Evolutionary conservation across 2,888 invertebrate species (phyloP), one percentile per base, ranked within the genome.

Genomic region (Ormyrus rosae): DNA sequence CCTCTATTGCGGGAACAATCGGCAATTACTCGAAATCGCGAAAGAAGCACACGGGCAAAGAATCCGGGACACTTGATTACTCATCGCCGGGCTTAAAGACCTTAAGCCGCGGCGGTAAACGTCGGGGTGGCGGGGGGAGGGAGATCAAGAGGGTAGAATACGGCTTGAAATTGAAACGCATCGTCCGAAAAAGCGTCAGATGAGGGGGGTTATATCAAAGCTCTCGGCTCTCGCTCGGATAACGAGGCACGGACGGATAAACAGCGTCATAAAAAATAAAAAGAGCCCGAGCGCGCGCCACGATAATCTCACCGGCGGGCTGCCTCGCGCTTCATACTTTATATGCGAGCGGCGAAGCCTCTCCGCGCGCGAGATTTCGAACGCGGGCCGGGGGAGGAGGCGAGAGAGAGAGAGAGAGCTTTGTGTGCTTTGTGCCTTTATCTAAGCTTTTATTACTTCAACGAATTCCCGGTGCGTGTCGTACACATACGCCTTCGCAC

Each of bases 361-460:
- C 19, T 19, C 19, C 19, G 63, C 77, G 70, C 75, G 74, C 74
- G 76, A 74, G 74, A 78, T 83, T 80, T 64, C 80, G 77, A 70
- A 78, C 70, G 58, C 19, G 19, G 19, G 19, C 19, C 19, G 19
- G 19, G 19, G 19, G 19, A 19, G 19, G 19, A 19, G 19, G 19
- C 1, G 19, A 1, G 19, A 19, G 19, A 19, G 19, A 19, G 8
- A 13, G 56, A 48, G 51, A 46, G 46, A 48, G 80, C 76, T 80
- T 68, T 79, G 68, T 50, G 74, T 75, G 19, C 78, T 76, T 82
- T 75, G 75, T 65, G 53, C 74, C 69, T 81, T 80, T 82, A 80
- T 83, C 83, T 80, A 78, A 80, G 71, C 81, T 83, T 83, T 83
- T 83, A 83, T 81, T 83, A 75, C 82, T 82, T 79, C 81, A 82